A percentile compares a stretch with the other conserved stretches of the same genome.
Evolutionary conservation across 2,113 vertebrate species (phyloP).

Genomic region (Stegastes partitus): DNA sequence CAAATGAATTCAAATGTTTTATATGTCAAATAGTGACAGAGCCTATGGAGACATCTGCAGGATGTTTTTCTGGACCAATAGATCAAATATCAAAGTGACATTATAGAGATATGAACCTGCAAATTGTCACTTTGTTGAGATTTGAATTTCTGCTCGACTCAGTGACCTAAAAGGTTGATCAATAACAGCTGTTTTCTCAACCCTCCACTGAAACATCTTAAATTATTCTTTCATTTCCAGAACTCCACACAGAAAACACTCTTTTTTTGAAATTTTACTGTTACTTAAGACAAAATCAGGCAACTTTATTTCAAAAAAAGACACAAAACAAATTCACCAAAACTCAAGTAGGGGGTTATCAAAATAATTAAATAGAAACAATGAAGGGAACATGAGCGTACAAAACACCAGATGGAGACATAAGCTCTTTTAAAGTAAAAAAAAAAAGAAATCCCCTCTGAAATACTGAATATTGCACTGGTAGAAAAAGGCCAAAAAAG

Average conservation of each 20-base stretch:
- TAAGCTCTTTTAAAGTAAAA: not conserved
- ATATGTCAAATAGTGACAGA: too few relatives aligned
- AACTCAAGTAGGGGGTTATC: constrained; percentile 31
- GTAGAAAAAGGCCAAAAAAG: constrained; percentile 28
- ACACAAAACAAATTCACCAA: constrained; percentile 27
- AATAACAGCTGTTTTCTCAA: too few relatives aligned
- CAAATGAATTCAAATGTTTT: too few relatives aligned
- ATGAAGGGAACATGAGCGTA: not conserved
- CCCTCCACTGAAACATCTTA: not conserved
- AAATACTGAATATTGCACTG: constrained; percentile 54
- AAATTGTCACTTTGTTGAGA: too few relatives aligned
- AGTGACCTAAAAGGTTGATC: too few relatives aligned
- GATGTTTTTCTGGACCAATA: too few relatives aligned
- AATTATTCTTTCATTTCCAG: too few relatives aligned
- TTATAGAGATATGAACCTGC: too few relatives aligned
- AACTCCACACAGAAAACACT: too few relatives aligned
- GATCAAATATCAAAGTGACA: too few relatives aligned
- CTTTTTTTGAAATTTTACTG: not conserved
- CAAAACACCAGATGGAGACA: constrained; percentile 21
- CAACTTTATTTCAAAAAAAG: constrained; percentile 65
- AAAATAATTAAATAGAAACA: constrained; percentile 54
- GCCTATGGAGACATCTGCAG: too few relatives aligned
- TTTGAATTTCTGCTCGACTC: too few relatives aligned
- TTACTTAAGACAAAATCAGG: constrained; percentile 51
- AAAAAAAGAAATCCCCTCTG: not conserved